Evolutionary conservation across 2,113 vertebrate genomes (phyloP), one percentile per base, ranked within the genome.

Genomic region (Butastur rufipennis): DNA sequence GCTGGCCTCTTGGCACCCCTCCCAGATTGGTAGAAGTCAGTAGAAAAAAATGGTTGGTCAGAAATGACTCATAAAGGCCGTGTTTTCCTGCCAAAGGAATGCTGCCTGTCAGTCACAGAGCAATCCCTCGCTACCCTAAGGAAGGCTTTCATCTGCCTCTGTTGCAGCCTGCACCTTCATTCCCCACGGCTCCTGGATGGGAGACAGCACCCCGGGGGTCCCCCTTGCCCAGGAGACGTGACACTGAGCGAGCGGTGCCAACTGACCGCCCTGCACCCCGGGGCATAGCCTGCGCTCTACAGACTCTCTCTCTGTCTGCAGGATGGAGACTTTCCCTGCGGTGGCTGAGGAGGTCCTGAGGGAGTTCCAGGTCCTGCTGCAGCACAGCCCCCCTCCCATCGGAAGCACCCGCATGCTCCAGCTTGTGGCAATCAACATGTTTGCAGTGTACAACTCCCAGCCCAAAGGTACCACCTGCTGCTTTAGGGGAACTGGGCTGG

Each of bases 361-460:
- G 97, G 99, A 99, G 98, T 99, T 99, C 97, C 98, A 98, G 93
- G 98, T 98, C 6, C 98, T 99, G 77, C 99, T 99, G 89, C 99
- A 99, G 86, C 99, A 99, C 88, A 99, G 99, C 93, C 99, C 99
- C 5, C 98, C 98, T 42, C 98, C 99, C 42, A 96, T 99, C 38
- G 99, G 99, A 95, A 99, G 98, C 96, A 98, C 98, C 40, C 99
- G 99, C 82, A 98, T 99, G 98, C 98, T 99, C 72, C 99, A 99
- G 97, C 99, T 99, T 47, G 98, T 99, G 98, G 99, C 99, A 58
- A 99, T 99, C 98, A 99, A 99, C 98, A 99, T 99, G 99, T 99
- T 99, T 94, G 99, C 99, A 48, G 99, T 99, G 62, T 98, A 99
- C 98, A 99, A 99, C 91, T 98, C 98, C 16, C 99, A 99, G 97